phyloP scores from a whole-genome alignment of 1,140 invertebrate genomes.

The Holotrichia oblita region DNA sequence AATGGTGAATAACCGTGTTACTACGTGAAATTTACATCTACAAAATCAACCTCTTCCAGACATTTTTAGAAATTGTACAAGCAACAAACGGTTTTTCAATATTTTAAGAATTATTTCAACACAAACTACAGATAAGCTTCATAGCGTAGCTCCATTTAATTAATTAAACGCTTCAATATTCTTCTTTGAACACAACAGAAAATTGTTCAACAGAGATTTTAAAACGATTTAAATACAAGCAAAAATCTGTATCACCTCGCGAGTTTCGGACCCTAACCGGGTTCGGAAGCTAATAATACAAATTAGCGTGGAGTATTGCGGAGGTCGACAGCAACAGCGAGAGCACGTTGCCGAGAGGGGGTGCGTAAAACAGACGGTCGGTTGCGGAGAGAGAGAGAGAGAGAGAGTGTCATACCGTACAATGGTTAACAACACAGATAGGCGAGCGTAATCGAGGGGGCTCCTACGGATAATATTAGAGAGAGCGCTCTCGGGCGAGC shows the following conservation, averaged over 20 bases:
- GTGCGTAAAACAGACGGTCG: constrained; percentile 1
- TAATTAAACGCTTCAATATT: too few species aligned
- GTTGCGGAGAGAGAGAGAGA: not conserved
- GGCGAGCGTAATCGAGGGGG: constrained; percentile 30
- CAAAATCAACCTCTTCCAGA: too few species aligned
- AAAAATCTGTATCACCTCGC: constrained; percentile 21
- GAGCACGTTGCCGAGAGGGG: not conserved
- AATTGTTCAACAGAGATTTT: too few species aligned
- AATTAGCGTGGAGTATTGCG: constrained; percentile 14
- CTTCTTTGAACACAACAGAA: too few species aligned
- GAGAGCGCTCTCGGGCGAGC: constrained; percentile 15
- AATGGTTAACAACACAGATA: constrained; percentile 32
- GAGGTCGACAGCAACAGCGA: constrained; percentile 22
- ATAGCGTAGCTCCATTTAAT: too few species aligned
- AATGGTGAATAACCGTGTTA: too few species aligned
- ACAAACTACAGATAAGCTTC: too few species aligned
- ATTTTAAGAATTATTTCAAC: too few species aligned
- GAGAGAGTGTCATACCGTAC: constrained; percentile 16
- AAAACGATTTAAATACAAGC: not conserved
- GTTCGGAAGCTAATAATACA: constrained; percentile 27
- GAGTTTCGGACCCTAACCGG: not conserved
- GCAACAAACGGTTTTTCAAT: too few species aligned
- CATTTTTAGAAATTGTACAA: too few species aligned
- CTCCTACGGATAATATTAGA: constrained; percentile 2
- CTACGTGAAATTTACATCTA: too few species aligned